Conservation (phyloP, 2,113 vertebrate species). For the Triplophysa dalaica region DNA sequence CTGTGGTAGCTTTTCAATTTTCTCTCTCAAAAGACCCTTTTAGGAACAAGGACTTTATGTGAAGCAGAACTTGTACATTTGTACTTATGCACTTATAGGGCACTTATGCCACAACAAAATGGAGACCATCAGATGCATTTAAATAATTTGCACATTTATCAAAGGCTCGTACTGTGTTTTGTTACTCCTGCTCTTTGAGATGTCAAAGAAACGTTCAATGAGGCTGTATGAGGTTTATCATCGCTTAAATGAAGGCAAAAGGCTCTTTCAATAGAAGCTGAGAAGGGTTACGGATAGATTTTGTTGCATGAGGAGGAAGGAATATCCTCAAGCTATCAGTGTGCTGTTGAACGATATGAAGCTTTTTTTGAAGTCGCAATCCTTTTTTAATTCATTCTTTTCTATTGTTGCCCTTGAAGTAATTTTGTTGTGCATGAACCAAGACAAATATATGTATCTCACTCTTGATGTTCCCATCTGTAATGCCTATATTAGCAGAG, state of each 20-base stretch:
- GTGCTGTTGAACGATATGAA: background rate
- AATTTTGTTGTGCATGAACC: slow-evolving; percentile 10
- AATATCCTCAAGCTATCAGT: slow-evolving; percentile 32
- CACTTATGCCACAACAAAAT: slow-evolving; percentile 2
- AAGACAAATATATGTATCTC: slow-evolving; percentile 26
- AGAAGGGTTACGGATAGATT: background rate
- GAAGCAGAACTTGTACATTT: slow-evolving; percentile 4
- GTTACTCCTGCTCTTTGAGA: slow-evolving; percentile 36
- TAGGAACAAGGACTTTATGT: background rate
- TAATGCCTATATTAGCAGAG: background rate
- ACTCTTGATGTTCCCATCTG: background rate
- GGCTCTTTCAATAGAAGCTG: slow-evolving; percentile 61
- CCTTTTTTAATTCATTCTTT: background rate
- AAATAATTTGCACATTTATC: slow-evolving; percentile 14
- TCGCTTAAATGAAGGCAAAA: slow-evolving; percentile 49
- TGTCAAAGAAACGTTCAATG: slow-evolving; percentile 43
- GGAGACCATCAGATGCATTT: slow-evolving; percentile 16
- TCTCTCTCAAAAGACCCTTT: background rate
- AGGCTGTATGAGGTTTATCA: slow-evolving; percentile 69
- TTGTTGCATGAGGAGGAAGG: slow-evolving; percentile 45
- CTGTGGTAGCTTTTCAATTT: background rate
- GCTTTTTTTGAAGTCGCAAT: background rate
- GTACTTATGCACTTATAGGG: background rate
- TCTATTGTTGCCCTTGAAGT: background rate
- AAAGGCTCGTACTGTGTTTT: slow-evolving; percentile 30